A percentile compares a stretch with the other conserved stretches of the same genome.
phyloP scores from a whole-genome alignment of 2,888 invertebrate species.

The Parnassius glacialis region DNA sequence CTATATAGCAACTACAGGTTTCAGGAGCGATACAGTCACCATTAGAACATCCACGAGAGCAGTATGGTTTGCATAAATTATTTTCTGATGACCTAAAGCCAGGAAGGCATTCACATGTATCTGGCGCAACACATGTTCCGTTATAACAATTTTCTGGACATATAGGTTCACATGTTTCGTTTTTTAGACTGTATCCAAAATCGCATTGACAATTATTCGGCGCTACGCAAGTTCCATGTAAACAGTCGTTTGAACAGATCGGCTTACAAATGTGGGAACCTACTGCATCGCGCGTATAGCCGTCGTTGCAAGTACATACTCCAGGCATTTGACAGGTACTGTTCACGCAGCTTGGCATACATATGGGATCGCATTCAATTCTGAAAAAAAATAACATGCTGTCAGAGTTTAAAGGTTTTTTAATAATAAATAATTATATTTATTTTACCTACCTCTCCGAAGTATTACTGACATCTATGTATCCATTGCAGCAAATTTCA shows the following conservation, averaged over 20 bases:
- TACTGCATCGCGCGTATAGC: constrained; percentile 27
- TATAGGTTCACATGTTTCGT: constrained; percentile 43
- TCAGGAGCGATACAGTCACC: constrained; percentile 41
- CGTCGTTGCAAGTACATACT: constrained; percentile 37
- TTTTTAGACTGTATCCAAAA: constrained; percentile 40
- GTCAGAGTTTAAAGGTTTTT: not conserved
- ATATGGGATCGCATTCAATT: constrained; percentile 43
- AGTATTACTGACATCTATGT: constrained; percentile 3
- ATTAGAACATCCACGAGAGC: constrained; percentile 39
- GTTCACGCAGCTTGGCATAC: constrained; percentile 43
- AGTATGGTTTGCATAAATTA: constrained; percentile 41
- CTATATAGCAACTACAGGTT: constrained; percentile 37
- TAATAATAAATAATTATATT: not conserved
- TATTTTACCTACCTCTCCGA: constrained; percentile 5
- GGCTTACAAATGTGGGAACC: constrained; percentile 30
- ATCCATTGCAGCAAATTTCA: constrained; percentile 8
- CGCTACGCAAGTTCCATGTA: constrained; percentile 42
- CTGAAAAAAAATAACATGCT: constrained; percentile 25
- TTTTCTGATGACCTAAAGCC: constrained; percentile 50
- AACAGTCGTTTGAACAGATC: constrained; percentile 32
- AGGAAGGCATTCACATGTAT: constrained; percentile 64
- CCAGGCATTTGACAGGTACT: constrained; percentile 40
- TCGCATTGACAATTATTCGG: constrained; percentile 50
- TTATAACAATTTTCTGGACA: constrained; percentile 73
- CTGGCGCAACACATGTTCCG: constrained; percentile 70